Conservation (phyloP, 1,140 invertebrate genomes). For the Leguminivora glycinivorella region DNA sequence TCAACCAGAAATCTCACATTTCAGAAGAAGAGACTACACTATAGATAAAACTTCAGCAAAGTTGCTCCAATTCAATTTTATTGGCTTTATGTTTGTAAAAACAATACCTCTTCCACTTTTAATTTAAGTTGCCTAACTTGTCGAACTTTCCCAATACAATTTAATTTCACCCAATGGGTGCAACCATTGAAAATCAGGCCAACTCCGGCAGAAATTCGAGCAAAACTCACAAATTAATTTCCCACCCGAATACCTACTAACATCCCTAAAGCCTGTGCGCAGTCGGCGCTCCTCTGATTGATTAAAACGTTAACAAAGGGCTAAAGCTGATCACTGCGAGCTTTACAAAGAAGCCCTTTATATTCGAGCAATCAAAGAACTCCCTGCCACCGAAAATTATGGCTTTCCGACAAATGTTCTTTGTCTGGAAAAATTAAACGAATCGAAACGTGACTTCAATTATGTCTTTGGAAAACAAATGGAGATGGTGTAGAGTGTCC, state of each 20-base stretch:
- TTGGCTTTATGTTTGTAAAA: no score
- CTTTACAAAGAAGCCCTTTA: conserved; percentile 71
- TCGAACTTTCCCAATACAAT: neutral
- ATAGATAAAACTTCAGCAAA: no score
- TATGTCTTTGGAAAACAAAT: conserved; percentile 24
- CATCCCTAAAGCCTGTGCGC: conserved; percentile 4
- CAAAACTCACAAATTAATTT: conserved; percentile 10
- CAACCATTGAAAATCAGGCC: neutral
- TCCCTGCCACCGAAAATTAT: conserved; percentile 44
- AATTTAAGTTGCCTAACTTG: neutral
- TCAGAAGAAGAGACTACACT: no score
- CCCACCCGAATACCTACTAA: conserved; percentile 19
- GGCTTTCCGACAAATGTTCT: conserved; percentile 23
- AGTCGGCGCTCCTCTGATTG: conserved; percentile 57
- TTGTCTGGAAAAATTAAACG: conserved; percentile 28
- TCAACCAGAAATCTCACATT: no score
- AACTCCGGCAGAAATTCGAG: conserved; percentile 1
- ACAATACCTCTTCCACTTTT: no score
- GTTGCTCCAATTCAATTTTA: no score
- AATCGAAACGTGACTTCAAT: conserved; percentile 19
- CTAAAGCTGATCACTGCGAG: conserved; percentile 69
- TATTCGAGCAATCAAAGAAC: conserved; percentile 71
- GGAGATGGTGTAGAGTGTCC: neutral
- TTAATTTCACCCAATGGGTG: neutral
- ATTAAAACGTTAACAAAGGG: conserved; percentile 75